Conservation (phyloP, 2,888 invertebrate species). For the Erynnis tages region DNA sequence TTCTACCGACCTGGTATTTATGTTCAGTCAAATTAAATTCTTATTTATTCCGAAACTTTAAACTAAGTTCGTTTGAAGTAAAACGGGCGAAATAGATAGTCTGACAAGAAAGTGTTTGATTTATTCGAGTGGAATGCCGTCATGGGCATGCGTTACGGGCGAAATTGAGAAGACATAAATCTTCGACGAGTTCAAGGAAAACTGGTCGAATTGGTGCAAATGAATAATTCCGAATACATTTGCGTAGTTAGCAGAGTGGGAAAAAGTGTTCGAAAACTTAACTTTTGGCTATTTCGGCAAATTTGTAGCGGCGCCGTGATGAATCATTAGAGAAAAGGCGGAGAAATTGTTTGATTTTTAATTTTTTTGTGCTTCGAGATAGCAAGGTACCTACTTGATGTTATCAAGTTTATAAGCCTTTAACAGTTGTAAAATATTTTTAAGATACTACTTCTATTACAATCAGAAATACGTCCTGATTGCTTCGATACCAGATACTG, state of each 20-base stretch:
- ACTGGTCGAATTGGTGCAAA: slow-evolving; percentile 54
- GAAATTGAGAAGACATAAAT: slow-evolving; percentile 66
- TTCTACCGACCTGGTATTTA: slow-evolving; percentile 13
- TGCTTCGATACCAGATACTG: no score
- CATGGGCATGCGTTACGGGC: slow-evolving; percentile 57
- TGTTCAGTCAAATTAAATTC: slow-evolving; percentile 18
- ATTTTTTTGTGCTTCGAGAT: no score
- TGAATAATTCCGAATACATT: slow-evolving; percentile 61
- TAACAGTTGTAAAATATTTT: no score
- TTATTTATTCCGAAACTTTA: slow-evolving; percentile 12
- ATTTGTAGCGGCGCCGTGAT: no score
- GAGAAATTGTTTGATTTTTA: no score
- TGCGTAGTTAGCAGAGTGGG: slow-evolving; percentile 20
- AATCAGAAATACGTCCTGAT: no score
- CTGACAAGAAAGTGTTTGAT: slow-evolving; percentile 43
- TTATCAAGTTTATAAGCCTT: no score
- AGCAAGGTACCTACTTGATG: no score
- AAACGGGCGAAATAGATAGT: not conserved
- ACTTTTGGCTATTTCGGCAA: not conserved
- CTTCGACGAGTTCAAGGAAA: slow-evolving; percentile 53
- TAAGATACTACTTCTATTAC: no score
- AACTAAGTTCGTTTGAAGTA: slow-evolving; percentile 17
- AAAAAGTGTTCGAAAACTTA: not conserved
- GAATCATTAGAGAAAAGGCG: no score
- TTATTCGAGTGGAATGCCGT: slow-evolving; percentile 51